Conservation (phyloP, 1,140 invertebrate species). For the Triops cancriformis region DNA sequence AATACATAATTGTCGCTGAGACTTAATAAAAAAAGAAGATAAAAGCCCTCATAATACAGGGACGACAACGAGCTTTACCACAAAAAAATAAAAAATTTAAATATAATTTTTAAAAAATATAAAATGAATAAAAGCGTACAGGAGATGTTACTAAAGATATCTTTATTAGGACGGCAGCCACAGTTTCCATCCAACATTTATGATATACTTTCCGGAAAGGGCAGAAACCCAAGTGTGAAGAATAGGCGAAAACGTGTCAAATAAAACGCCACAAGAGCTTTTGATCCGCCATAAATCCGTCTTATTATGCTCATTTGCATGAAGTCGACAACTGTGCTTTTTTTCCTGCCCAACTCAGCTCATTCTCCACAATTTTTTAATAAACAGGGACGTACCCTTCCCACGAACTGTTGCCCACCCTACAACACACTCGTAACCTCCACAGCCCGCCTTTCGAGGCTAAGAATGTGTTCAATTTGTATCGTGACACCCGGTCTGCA, state of each 20-base stretch:
- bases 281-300: background rate
- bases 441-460: background rate
- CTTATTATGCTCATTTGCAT: background rate
- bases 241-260: background rate
- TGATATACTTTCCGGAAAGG: background rate
- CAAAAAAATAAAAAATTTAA: no score
- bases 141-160: background rate
- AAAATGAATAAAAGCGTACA: background rate
- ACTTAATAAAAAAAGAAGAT: no score
- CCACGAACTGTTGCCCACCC: background rate
- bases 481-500: background rate
- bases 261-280: constrained; percentile 2
- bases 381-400: background rate
- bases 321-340: background rate
- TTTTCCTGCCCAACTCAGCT: background rate
- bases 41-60: no score
- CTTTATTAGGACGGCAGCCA: background rate
- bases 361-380: background rate
- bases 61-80: no score
- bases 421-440: background rate
- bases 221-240: background rate
- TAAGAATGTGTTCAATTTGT: constrained; percentile 11
- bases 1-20: no score
- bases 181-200: background rate
- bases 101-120: background rate